phyloP scores from a whole-genome alignment of 2,113 vertebrate species.

The Ctenodactylus gundi region DNA sequence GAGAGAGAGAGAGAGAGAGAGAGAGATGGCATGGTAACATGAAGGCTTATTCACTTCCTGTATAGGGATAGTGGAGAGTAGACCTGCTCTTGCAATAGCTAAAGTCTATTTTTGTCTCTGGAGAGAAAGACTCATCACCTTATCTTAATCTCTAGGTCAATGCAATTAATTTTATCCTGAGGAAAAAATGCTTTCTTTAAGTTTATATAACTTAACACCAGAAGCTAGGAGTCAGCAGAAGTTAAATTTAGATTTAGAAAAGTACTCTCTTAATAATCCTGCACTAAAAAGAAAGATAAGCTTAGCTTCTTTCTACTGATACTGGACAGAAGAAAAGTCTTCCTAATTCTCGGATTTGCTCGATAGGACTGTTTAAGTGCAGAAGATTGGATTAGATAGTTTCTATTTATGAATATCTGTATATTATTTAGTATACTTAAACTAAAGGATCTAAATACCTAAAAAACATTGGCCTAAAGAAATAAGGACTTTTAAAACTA shows the following conservation, averaged over 20 bases:
- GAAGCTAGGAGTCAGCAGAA: conserved; percentile 50
- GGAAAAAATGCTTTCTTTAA: conserved; percentile 47
- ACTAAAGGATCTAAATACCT: not conserved
- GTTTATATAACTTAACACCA: conserved; percentile 44
- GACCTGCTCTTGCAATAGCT: not conserved
- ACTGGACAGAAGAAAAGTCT: not conserved
- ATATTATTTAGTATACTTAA: not conserved
- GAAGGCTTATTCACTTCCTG: not conserved
- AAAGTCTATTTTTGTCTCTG: not conserved
- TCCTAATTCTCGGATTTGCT: not conserved
- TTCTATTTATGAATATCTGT: not conserved
- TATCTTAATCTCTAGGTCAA: conserved; percentile 57
- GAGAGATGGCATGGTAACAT: not conserved
- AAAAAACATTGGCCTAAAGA: not conserved
- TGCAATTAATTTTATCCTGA: conserved; percentile 46
- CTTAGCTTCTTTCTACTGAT: not conserved
- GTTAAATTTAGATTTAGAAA: conserved; percentile 60
- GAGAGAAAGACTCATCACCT: not conserved
- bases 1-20: too few relatives aligned
- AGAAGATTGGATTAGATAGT: not conserved
- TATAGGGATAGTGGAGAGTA: not conserved
- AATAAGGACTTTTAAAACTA: not conserved
- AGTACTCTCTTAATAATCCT: conserved; percentile 30
- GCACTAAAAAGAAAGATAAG: conserved; percentile 31
- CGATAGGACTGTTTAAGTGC: not conserved